Evolutionary conservation across 2,888 invertebrate species (phyloP), one percentile per base, ranked within the genome.

Genomic region (Micoletzkya japonica): DNA sequence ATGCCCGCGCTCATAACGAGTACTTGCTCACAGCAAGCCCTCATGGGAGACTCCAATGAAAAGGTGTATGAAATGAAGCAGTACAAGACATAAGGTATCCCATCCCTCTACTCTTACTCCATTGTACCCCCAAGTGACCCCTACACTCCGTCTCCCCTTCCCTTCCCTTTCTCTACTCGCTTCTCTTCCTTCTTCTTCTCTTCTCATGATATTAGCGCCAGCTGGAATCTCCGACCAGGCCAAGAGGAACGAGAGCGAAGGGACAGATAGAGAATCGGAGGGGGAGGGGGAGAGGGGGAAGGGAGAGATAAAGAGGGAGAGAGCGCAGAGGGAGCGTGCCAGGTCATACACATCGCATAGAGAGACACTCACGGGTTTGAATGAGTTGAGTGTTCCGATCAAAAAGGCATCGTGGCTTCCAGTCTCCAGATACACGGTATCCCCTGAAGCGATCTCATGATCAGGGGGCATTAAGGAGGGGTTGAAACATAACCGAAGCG

Each of bases 311-410:
- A 54, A 54, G 6, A 54, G 54, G n/a, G n/a, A n/a, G n/a, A n/a
- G n/a, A n/a, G n/a, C n/a, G n/a, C n/a, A n/a, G n/a, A n/a, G n/a
- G 24, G 56, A 20, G 56, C 7, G 14, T 24, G 26, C 24, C 56
- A 54, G 26, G 26, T 17, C 7, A 24, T 10, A 24, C 7, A 24
- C 17, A 10, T 24, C 7, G n/a, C 7, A 24, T 17, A 24, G 24
- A 24, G 10, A 54, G 10, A 6, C 7, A 61, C 44, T 39, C 4
- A 61, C 61, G 28, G 49, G 7, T 44, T 61, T 61, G 61, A 61
- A 61, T n/a, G 61, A 61, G 37, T 6, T 26, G 26, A 61, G 24
- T 3, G 44, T 61, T n/a, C 39, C 39, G 28, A 61, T 30, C 7
- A 61, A 14, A 44, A 36, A 61, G 4, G 61, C 10, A 2, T 61